Percentiles rank a stretch among this genome's conserved stretches.
Evolutionary conservation across 2,888 invertebrate species (phyloP).

Genomic region (Horisme vitalbata): DNA sequence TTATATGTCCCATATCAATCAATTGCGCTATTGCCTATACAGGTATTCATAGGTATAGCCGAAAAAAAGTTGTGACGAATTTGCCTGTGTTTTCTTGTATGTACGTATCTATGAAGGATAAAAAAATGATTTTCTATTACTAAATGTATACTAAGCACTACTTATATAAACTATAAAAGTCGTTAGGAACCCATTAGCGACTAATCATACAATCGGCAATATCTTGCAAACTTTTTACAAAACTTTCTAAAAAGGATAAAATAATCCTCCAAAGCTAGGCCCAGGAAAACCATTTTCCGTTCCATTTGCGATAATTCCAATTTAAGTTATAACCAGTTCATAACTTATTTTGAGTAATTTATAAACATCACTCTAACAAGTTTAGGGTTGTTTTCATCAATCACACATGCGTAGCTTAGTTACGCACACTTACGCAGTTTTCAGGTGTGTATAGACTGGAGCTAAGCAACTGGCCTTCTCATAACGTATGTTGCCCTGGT

Average conservation of each 20-base stretch:
- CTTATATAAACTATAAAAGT: too few relatives aligned
- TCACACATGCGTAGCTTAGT: constrained; percentile 40
- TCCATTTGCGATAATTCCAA: constrained; percentile 18
- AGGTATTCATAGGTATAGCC: too few relatives aligned
- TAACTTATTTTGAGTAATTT: constrained; percentile 16
- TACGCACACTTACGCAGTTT: constrained; percentile 41
- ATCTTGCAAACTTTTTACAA: not conserved
- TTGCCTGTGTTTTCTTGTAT: too few relatives aligned
- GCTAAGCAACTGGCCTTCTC: constrained; percentile 42
- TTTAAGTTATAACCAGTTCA: constrained; percentile 21
- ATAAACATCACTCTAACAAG: constrained; percentile 18
- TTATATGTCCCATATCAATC: too few relatives aligned
- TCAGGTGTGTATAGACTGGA: constrained; percentile 16
- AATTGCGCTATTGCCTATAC: too few relatives aligned
- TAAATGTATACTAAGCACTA: too few relatives aligned
- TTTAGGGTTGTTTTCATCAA: constrained; percentile 22
- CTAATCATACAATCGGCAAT: constrained; percentile 1
- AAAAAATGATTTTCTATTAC: too few relatives aligned
- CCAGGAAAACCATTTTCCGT: constrained; percentile 5
- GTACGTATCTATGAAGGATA: too few relatives aligned
- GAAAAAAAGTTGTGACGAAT: too few relatives aligned
- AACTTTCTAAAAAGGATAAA: not conserved
- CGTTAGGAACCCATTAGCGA: too few relatives aligned
- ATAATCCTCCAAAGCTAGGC: not conserved
- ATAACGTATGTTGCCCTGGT: constrained; percentile 58